Base-by-base conservation (phyloP, 2,888 invertebrate genomes). In the Caradrina kadenii region DNA sequence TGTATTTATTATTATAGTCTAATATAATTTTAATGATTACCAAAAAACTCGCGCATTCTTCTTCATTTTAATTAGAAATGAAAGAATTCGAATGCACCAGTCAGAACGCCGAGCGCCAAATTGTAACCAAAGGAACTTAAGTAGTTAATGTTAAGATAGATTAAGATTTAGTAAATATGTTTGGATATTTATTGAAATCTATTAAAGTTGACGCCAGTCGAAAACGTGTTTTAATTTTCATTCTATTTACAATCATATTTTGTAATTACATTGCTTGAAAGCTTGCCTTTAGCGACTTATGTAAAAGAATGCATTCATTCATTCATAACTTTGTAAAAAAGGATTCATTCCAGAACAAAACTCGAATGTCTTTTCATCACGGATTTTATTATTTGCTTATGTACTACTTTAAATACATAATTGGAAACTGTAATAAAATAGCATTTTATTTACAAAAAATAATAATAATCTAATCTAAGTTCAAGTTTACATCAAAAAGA, bases 161-260 rank as follows among this genome's bases (percentile, higher is more conserved):
- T 63, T 76, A 80, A 74, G 67, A 69, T 80, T 84, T 83, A 87
- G 82, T 86, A 84, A 89, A 86, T 87, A 89, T 84, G 81, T 87
- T 85, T 89, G 86, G 85, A 90, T 91, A 91, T 92, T 91, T 90
- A 89, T 90, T 89, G 72, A 85, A 88, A 89, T 88, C 77, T 86
- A 90, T 85, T 88, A 90, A 88, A 89, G 73, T 68, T 81, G 76
- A 79, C 69, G 67, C 21, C 63, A 73, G 76, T 76, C 78, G 3
- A 59, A 55, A 31, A 19, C 1, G 21, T 48, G 19, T 61, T 52
- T 76, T 68, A 59, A 59, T 60, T 53, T 54, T 21, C 7, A 7
- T 13, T 39, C 39, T 39, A n/a, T n/a, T n/a, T n/a, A 11, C 39
- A 11, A 39, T 15, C 22, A 17, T 22, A 26, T n/a, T 45, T 56